These are phyloP conservation scores for Endotricha flammealis DNA, from an alignment of 2,888 invertebrate genomes.

Conservation along the genomic window DNA sequence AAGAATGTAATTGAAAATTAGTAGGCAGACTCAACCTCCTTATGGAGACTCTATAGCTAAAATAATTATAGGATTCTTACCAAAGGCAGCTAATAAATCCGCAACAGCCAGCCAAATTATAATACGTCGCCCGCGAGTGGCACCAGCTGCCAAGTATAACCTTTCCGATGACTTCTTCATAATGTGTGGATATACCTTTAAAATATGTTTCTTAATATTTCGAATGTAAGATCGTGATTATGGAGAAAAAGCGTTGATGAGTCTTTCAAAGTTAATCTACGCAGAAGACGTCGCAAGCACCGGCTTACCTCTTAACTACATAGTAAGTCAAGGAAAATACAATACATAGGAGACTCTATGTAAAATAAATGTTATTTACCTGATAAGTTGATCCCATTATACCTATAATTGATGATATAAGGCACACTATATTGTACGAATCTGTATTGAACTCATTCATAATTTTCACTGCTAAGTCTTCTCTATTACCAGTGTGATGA, in stretches of 20 bases:
- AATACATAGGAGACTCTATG: too few species aligned
- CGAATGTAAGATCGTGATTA: too few species aligned
- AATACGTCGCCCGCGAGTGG: constrained; percentile 83
- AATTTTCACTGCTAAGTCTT: constrained; percentile 81
- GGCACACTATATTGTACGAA: constrained; percentile 85
- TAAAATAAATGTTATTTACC: constrained; percentile 56
- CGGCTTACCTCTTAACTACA: too few species aligned
- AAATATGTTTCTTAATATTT: constrained; percentile 13
- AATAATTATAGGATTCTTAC: too few species aligned
- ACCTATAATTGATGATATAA: constrained; percentile 85
- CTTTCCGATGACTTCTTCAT: constrained; percentile 65
- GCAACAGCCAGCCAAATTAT: constrained; percentile 88
- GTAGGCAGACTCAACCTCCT: too few species aligned
- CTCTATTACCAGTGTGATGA: constrained; percentile 81
- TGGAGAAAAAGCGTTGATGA: too few species aligned
- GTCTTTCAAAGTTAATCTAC: too few species aligned
- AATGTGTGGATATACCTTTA: constrained; percentile 82
- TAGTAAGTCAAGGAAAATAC: too few species aligned
- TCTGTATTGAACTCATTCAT: constrained; percentile 86
- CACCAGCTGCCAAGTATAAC: constrained; percentile 69
- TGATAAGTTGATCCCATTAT: constrained; percentile 87
- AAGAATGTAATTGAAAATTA: too few species aligned
- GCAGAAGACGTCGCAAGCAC: too few species aligned
- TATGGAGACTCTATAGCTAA: too few species aligned
- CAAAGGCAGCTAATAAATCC: constrained; percentile 86